These are phyloP conservation scores for Lamprotornis superbus DNA, from an alignment of 2,113 vertebrate species.

Conservation along the genomic window DNA sequence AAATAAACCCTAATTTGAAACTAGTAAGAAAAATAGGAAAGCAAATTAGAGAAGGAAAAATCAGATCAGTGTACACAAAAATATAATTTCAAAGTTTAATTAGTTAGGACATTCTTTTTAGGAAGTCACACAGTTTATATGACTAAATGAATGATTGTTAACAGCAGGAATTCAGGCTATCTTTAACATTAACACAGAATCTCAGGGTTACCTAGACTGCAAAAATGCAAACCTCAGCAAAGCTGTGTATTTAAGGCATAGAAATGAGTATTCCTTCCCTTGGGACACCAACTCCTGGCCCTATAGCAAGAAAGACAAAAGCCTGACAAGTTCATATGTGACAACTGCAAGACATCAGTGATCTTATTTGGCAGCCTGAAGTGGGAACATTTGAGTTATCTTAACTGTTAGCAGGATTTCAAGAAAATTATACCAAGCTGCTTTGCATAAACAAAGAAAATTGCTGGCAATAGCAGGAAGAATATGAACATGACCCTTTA, in stretches of 20 bases:
- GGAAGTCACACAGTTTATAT: neutral
- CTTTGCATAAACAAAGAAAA: neutral
- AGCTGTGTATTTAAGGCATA: neutral
- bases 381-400: slow-evolving; percentile 18
- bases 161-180: neutral
- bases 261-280: neutral
- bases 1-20: neutral
- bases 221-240: neutral
- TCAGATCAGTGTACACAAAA: neutral
- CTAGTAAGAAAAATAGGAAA: neutral
- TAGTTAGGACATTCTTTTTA: neutral
- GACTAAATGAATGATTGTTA: slow-evolving; percentile 26
- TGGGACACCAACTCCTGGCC: neutral
- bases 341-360: neutral
- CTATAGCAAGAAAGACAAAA: neutral
- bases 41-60: neutral
- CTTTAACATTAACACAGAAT: neutral
- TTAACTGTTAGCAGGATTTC: neutral
- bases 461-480: neutral
- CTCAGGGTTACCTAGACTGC: neutral
- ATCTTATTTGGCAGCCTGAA: neutral
- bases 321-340: neutral
- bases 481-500: neutral
- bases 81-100: slow-evolving; percentile 1
- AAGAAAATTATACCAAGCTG: neutral